phyloP scores from a whole-genome alignment of 2,113 vertebrate genomes.

The Sebastes fasciatus region DNA sequence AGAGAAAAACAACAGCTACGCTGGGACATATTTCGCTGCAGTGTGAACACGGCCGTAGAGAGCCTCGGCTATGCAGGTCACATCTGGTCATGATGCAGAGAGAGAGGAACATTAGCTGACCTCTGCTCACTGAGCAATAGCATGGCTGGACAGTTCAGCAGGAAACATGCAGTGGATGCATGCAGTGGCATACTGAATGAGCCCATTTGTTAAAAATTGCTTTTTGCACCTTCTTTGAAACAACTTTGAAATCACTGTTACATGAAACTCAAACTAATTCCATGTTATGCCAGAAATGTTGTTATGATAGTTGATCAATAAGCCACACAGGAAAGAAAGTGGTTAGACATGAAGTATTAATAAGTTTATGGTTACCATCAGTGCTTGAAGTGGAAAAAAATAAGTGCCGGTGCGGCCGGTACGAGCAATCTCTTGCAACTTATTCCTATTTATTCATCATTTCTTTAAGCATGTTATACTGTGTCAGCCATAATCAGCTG shows the following conservation, averaged over 20 bases:
- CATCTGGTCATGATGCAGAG: constrained; percentile 45
- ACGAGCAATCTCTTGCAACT: no score
- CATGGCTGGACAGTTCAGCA: constrained; percentile 12
- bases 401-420: no score
- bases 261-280: not conserved
- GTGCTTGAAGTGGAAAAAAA: no score
- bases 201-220: constrained; percentile 6
- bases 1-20: not conserved
- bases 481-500: no score
- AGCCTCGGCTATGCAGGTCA: constrained; percentile 37
- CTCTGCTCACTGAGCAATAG: constrained; percentile 29
- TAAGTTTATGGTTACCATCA: not conserved
- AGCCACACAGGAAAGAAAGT: not conserved
- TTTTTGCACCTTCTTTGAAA: not conserved
- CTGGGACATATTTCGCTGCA: not conserved
- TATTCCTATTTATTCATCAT: no score
- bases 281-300: not conserved
- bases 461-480: no score
- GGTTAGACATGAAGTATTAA: not conserved
- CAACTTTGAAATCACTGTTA: not conserved
- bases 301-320: not conserved
- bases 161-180: not conserved
- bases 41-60: not conserved
- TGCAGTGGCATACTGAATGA: not conserved
- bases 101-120: constrained; percentile 20